Evolutionary conservation across 2,888 invertebrate genomes (phyloP).

Genomic region (Parnassius smintheus): DNA sequence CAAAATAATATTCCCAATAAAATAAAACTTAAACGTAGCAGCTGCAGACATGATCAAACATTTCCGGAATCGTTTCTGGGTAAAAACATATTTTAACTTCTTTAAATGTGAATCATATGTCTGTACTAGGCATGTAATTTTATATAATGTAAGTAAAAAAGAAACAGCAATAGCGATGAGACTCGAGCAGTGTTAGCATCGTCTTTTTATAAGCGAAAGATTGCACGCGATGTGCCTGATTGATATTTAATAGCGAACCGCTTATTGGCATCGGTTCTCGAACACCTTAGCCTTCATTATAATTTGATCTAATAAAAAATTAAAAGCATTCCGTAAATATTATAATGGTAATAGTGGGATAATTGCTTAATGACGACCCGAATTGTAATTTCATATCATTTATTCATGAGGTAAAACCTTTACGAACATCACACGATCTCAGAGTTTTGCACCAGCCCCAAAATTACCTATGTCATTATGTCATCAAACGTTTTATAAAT

Average conservation of each 20-base stretch:
- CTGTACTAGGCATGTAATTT: not conserved
- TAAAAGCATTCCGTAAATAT: constrained; percentile 78
- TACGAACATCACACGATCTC: constrained; percentile 54
- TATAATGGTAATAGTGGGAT: constrained; percentile 73
- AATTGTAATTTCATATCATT: constrained; percentile 76
- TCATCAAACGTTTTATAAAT: constrained; percentile 77
- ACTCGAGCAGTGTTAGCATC: not conserved
- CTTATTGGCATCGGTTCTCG: constrained; percentile 54
- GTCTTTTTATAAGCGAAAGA: constrained; percentile 31
- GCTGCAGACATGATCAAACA: too few relatives aligned
- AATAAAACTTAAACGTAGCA: too few relatives aligned
- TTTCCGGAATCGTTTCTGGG: too few relatives aligned
- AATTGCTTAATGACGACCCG: constrained; percentile 76
- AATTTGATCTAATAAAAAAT: constrained; percentile 77
- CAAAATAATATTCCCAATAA: too few relatives aligned
- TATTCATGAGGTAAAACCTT: constrained; percentile 67
- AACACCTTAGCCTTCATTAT: constrained; percentile 66
- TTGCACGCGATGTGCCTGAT: constrained; percentile 48
- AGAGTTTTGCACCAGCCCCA: constrained; percentile 56
- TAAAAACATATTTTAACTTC: not conserved
- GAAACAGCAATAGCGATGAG: constrained; percentile 9
- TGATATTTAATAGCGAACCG: constrained; percentile 72
- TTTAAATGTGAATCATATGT: not conserved
- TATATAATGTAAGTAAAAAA: constrained; percentile 1
- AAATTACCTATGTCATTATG: constrained; percentile 76